phyloP scores from a whole-genome alignment of 2,113 vertebrate genomes.

The Protobothrops mucrosquamatus region DNA sequence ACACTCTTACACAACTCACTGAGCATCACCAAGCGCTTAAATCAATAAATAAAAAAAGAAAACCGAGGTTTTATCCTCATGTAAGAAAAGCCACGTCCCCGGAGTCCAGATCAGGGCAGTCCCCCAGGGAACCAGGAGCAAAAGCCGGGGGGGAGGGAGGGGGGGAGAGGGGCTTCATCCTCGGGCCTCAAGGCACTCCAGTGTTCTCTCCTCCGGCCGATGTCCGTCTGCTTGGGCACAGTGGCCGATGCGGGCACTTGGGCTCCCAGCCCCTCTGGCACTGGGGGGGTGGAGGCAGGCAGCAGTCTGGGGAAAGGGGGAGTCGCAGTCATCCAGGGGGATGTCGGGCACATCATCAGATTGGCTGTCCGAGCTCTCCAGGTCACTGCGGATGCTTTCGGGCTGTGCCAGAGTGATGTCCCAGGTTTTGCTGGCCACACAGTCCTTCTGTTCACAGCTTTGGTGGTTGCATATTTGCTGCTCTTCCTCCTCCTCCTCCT shows the following conservation, averaged over 20 bases:
- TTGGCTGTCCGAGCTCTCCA: slow-evolving; percentile 97
- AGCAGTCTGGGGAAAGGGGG: slow-evolving; percentile 75
- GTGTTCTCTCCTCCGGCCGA: slow-evolving; percentile 61
- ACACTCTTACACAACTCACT: slow-evolving; percentile 75
- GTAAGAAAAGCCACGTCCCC: slow-evolving; percentile 66
- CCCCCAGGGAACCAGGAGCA: slow-evolving; percentile 49
- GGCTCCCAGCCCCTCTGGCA: slow-evolving; percentile 70
- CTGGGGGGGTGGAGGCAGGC: slow-evolving; percentile 63
- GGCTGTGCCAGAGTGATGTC: slow-evolving; percentile 96
- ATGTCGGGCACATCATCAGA: slow-evolving; percentile 96
- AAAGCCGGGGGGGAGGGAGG: slow-evolving; percentile 41
- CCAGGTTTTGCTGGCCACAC: slow-evolving; percentile 68
- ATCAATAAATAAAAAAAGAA: slow-evolving; percentile 81
- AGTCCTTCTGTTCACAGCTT: slow-evolving; percentile 76
- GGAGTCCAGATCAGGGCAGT: slow-evolving; percentile 44
- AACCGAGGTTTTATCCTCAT: slow-evolving; percentile 29
- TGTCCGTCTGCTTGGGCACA: slow-evolving; percentile 69
- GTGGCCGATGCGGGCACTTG: slow-evolving; percentile 76
- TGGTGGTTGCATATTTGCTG: slow-evolving; percentile 73
- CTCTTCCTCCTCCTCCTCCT: slow-evolving; percentile 68
- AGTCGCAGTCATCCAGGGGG: slow-evolving; percentile 92
- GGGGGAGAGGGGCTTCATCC: slow-evolving; percentile 62
- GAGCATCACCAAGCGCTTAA: slow-evolving; percentile 64
- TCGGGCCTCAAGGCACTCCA: slow-evolving; percentile 74
- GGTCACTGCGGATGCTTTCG: slow-evolving; percentile 96